These are phyloP conservation scores for Kryptopterus vitreolus DNA, from an alignment of 2,797 vertebrate species.

Conservation along the genomic window DNA sequence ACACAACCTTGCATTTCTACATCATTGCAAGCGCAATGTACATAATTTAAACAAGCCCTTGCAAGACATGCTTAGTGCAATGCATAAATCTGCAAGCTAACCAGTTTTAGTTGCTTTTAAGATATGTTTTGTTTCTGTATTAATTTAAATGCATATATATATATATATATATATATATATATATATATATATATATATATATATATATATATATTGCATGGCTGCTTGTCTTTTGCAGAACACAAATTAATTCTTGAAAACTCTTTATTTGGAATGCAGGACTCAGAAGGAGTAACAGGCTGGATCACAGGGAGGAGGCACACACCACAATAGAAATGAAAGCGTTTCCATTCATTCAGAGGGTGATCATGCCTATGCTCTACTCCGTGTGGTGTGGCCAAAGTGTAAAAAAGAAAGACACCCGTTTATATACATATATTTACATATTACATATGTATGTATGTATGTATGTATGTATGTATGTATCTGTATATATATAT, in stretches of 20 bases:
- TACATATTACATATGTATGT: too few relatives aligned
- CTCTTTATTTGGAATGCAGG: neutral
- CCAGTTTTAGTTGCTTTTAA: neutral
- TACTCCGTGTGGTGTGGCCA: slow-evolving; percentile 7
- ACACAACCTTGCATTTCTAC: neutral
- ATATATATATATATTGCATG: neutral
- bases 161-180: too few relatives aligned
- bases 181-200: too few relatives aligned
- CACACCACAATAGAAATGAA: slow-evolving; percentile 76
- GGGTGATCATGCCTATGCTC: slow-evolving; percentile 6
- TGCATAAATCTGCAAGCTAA: neutral
- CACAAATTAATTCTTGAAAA: slow-evolving; percentile 16
- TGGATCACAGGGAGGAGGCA: slow-evolving; percentile 70
- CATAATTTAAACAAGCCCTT: too few relatives aligned
- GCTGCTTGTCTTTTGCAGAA: slow-evolving; percentile 1
- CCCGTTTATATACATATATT: too few relatives aligned
- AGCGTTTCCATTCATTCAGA: slow-evolving; percentile 34
- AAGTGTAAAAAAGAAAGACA: neutral
- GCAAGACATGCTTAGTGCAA: neutral
- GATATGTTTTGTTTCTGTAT: too few relatives aligned
- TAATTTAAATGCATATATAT: too few relatives aligned
- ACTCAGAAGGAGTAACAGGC: slow-evolving; percentile 56
- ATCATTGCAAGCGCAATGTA: too few relatives aligned
- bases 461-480: too few relatives aligned
- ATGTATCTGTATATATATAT: too few relatives aligned